A percentile compares a stretch with the other conserved stretches of the same genome.
These are phyloP conservation scores for Pseudotriccus pelzelni DNA, from an alignment of 2,797 vertebrate genomes.

Conservation along the genomic window DNA sequence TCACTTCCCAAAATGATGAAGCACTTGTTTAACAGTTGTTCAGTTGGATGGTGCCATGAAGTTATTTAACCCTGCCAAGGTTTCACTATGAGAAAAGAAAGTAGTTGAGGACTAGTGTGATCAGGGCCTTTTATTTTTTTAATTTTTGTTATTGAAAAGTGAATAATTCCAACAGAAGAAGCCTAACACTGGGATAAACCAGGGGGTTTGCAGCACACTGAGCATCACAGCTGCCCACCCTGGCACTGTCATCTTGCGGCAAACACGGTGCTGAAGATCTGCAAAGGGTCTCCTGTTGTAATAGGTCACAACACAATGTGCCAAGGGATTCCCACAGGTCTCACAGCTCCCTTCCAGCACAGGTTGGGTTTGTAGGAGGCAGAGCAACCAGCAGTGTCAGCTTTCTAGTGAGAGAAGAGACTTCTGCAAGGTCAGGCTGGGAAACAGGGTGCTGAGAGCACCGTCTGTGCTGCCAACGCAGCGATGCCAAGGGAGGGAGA, in stretches of 20 bases:
- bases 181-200: rapidly evolving
- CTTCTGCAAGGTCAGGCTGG: not conserved
- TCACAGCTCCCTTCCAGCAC: not conserved
- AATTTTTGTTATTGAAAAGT: not conserved
- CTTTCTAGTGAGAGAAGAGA: not conserved
- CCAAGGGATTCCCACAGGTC: not conserved
- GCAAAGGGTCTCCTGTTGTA: rapidly evolving
- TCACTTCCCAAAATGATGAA: not conserved
- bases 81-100: not conserved
- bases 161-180: not conserved
- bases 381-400: not conserved
- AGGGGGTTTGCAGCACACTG: not conserved
- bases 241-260: rapidly evolving
- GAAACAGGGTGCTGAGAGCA: not conserved
- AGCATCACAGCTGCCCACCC: not conserved
- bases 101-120: not conserved
- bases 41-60: not conserved
- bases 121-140: not conserved
- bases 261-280: rapidly evolving
- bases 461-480: not conserved
- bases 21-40: not conserved
- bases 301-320: rapidly evolving
- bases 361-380: not conserved
- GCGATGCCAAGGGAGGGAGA: rapidly evolving
- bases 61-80: not conserved